Conservation (phyloP, 2,888 invertebrate genomes). For the Proisotoma minuta region DNA sequence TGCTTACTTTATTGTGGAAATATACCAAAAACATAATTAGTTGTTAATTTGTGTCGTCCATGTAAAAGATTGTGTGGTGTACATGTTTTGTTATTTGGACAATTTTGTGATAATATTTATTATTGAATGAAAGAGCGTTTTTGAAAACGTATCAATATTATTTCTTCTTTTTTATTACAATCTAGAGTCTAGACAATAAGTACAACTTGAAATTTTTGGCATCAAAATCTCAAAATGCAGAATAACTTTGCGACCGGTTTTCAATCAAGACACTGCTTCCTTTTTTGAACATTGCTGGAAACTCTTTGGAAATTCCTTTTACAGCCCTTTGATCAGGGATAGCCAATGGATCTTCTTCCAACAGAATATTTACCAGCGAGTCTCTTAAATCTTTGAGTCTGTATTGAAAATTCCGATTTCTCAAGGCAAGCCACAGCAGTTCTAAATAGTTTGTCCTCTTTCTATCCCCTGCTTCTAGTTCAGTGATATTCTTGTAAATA, state of each 20-base stretch:
- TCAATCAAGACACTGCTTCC: too few species aligned
- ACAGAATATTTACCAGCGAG: constrained; percentile 18
- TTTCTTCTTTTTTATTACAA: too few species aligned
- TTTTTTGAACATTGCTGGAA: constrained; percentile 17
- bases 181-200: too few species aligned
- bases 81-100: too few species aligned
- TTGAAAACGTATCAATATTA: too few species aligned
- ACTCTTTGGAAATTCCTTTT: constrained; percentile 21
- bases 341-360: constrained; percentile 24
- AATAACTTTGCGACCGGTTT: too few species aligned
- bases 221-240: too few species aligned
- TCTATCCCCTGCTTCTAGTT: neutral
- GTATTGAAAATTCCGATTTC: neutral
- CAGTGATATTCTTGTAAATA: neutral
- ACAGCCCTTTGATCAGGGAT: constrained; percentile 22
- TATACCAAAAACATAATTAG: neutral
- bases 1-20: constrained; percentile 11
- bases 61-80: too few species aligned
- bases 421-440: constrained; percentile 11
- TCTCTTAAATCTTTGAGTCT: constrained; percentile 14
- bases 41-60: too few species aligned
- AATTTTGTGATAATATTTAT: too few species aligned
- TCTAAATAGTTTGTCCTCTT: constrained; percentile 13
- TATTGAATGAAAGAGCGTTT: too few species aligned
- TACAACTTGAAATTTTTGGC: too few species aligned